These are phyloP conservation scores for Drosophila greeni DNA, from an alignment of 2,888 invertebrate genomes.

Conservation along the genomic window DNA sequence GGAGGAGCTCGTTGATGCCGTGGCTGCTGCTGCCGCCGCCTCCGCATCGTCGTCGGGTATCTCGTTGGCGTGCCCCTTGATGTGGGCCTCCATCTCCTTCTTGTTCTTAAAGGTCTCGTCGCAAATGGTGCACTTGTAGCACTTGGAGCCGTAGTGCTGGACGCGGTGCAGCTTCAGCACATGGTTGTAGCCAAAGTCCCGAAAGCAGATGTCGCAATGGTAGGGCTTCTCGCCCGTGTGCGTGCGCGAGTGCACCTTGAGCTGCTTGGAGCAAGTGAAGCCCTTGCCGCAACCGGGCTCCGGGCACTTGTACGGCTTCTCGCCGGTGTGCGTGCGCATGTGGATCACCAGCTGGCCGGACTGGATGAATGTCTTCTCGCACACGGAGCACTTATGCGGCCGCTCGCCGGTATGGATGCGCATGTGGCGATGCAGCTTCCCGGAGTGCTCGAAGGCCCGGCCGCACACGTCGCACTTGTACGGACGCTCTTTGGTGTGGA, in stretches of 20 bases:
- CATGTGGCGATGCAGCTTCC: slow-evolving; percentile 93
- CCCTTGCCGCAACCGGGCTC: slow-evolving; percentile 92
- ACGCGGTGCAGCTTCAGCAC: slow-evolving; percentile 93
- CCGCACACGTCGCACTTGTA: slow-evolving; percentile 93
- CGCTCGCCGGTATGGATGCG: slow-evolving; percentile 93
- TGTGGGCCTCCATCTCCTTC: slow-evolving; percentile 93
- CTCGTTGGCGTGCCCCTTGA: slow-evolving; percentile 86
- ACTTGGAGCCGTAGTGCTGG: slow-evolving; percentile 94
- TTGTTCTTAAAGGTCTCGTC: slow-evolving; percentile 94
- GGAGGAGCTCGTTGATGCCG: slow-evolving; percentile 29
- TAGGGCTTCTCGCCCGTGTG: slow-evolving; percentile 95
- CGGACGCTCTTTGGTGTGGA: slow-evolving; percentile 94
- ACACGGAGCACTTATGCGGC: slow-evolving; percentile 92
- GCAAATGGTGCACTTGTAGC: slow-evolving; percentile 94
- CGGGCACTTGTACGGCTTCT: slow-evolving; percentile 91
- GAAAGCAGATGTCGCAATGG: slow-evolving; percentile 93
- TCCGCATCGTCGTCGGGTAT: slow-evolving; percentile 81
- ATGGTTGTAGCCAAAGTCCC: slow-evolving; percentile 94
- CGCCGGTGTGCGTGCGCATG: slow-evolving; percentile 91
- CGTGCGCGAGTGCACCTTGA: slow-evolving; percentile 93
- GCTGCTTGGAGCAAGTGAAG: slow-evolving; percentile 94
- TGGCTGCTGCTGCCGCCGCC: slow-evolving; percentile 33
- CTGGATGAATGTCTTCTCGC: slow-evolving; percentile 93
- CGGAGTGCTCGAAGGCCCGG: slow-evolving; percentile 93
- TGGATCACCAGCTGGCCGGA: slow-evolving; percentile 94